Evolutionary conservation across 2,113 vertebrate species (phyloP).

Genomic region (Procavia capensis): DNA sequence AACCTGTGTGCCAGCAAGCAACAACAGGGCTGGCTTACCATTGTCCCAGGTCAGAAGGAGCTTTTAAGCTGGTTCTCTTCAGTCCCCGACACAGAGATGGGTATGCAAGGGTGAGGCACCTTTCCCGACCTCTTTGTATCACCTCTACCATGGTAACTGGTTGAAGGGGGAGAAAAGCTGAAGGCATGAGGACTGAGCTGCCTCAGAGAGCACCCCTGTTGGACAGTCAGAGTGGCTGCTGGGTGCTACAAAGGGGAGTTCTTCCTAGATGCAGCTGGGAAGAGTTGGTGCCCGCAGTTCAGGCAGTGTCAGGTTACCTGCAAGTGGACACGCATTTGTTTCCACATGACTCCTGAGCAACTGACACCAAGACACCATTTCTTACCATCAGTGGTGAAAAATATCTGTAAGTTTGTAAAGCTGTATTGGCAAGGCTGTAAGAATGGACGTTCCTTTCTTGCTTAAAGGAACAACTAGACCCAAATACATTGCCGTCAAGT

Average conservation of each 20-base stretch:
- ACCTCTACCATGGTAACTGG: not conserved
- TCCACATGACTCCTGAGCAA: not conserved
- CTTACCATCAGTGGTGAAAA: not conserved
- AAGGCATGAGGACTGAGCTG: not conserved
- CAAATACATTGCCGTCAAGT: too few relatives aligned
- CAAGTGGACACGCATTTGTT: not conserved
- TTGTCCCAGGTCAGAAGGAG: not conserved
- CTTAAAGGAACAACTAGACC: not conserved
- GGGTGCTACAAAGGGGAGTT: not conserved
- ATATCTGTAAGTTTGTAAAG: not conserved
- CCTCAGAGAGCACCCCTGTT: not conserved
- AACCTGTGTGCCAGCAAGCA: not conserved
- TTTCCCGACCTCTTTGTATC: not conserved
- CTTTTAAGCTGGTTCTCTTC: not conserved
- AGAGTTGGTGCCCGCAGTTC: not conserved
- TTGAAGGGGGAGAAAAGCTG: not conserved
- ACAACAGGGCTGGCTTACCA: not conserved
- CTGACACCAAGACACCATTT: not conserved
- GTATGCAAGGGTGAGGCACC: too few relatives aligned
- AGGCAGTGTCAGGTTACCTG: not conserved
- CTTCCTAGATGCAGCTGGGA: not conserved
- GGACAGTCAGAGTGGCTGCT: not conserved
- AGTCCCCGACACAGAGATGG: not conserved
- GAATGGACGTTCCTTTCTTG: not conserved
- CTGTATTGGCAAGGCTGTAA: not conserved